Evolutionary conservation across 2,888 invertebrate genomes (phyloP), one percentile per base, ranked within the genome.

Genomic region (Thecophora atra): DNA sequence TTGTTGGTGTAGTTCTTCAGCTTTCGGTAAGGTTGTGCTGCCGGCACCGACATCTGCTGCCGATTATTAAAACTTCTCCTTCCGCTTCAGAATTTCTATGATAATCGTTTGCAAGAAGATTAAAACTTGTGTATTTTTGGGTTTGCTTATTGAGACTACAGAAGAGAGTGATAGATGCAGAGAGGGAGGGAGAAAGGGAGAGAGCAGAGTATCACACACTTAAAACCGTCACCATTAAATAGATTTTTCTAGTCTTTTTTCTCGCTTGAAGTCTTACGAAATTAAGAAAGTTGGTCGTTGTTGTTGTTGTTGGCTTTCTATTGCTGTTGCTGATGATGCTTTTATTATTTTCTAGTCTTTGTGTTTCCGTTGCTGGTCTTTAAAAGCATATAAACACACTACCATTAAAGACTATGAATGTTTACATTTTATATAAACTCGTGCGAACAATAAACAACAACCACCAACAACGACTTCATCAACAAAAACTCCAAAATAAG

Each of bases 251-350:
- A n/a, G 37, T 37, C 11, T 37, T 13, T 52, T 52, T 52, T 52
- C 52, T 52, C 37, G 6, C 37, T 37, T 37, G 37, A 37, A 64
- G 24, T n/a, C 21, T 64, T 42, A 19, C 44, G 13, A 64, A 64
- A 44, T 64, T 15, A 64, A 64, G 44, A 64, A 64, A 64, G 64
- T 64, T 68, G 11, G 24, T 51, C n/a, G 37, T 58, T 17, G 56
- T 56, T 54, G 56, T 68, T 68, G 54, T 56, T 15, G 56, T 52
- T 62, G 30, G 56, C 24, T 24, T 54, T 26, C 11, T 70, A 42
- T 28, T 37, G 51, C n/a, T 66, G 26, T 19, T 44, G 24, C 1
- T 44, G 64, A 13, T 64, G 44, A 19, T 64, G 28, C 30, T 52
- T 13, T 52, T 52, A 17, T 17, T 51, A 30, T 11, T 51, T 21